A percentile compares a stretch with the other conserved stretches of the same genome.
Conservation (phyloP, 2,888 invertebrate species). For the Drosophila mimica region DNA sequence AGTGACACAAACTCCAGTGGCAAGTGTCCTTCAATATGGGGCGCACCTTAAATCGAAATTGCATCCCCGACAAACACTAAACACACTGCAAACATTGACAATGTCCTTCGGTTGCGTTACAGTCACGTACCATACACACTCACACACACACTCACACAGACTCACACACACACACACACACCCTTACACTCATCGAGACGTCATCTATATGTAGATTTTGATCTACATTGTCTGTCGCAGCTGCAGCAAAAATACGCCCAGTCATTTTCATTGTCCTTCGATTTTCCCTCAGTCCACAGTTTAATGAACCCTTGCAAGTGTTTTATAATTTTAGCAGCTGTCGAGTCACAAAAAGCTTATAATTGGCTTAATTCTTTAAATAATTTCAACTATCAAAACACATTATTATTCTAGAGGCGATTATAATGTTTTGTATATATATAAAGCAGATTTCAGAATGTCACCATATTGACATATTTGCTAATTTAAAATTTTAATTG, state of each 20-base stretch:
- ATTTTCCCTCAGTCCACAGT: slow-evolving; percentile 30
- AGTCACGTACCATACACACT: slow-evolving; percentile 53
- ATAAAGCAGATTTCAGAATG: no score
- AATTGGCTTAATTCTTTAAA: not conserved
- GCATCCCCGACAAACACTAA: slow-evolving; percentile 28
- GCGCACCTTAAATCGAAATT: slow-evolving; percentile 59
- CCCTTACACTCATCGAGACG: slow-evolving; percentile 30
- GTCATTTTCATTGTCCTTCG: slow-evolving; percentile 38
- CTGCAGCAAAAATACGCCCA: slow-evolving; percentile 42
- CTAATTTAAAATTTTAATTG: no score
- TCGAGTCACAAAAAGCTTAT: slow-evolving; percentile 8
- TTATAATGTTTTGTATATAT: not conserved
- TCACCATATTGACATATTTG: no score
- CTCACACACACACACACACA: slow-evolving; percentile 13
- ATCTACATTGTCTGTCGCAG: slow-evolving; percentile 63
- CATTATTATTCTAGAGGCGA: not conserved
- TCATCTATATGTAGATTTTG: slow-evolving; percentile 59
- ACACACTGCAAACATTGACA: slow-evolving; percentile 41
- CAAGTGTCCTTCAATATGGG: slow-evolving; percentile 26
- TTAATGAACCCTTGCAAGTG: slow-evolving; percentile 56
- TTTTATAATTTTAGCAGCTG: slow-evolving; percentile 27
- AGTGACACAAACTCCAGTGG: slow-evolving; percentile 9
- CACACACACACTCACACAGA: slow-evolving; percentile 17
- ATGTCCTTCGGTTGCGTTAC: slow-evolving; percentile 57
- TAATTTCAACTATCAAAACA: not conserved